A percentile compares a stretch with the other conserved stretches of the same genome.
These are phyloP conservation scores for Prunella himalayana DNA, from an alignment of 2,113 vertebrate genomes.

Conservation along the genomic window DNA sequence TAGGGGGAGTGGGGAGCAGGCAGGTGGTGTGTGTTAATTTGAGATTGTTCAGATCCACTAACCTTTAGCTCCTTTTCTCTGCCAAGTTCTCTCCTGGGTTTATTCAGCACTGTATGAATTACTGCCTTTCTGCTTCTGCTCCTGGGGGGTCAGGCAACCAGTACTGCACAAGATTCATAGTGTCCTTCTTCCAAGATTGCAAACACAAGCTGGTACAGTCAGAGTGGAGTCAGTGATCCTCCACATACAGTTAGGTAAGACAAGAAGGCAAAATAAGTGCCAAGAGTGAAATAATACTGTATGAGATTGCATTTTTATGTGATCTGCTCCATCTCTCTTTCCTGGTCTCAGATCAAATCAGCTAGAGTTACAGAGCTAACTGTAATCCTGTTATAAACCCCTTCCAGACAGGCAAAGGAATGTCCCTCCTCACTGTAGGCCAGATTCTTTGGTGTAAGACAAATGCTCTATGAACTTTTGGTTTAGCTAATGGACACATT, in stretches of 20 bases:
- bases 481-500: not conserved
- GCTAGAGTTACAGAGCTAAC: not conserved
- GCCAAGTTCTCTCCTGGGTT: not conserved
- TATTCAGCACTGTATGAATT: not conserved
- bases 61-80: not conserved
- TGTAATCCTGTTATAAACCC: not conserved
- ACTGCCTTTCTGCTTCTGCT: not conserved
- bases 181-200: not conserved
- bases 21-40: not conserved
- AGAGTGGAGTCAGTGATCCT: not conserved
- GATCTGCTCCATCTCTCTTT: not conserved
- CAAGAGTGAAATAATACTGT: not conserved
- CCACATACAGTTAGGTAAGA: not conserved
- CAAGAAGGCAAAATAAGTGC: not conserved
- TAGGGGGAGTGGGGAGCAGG: accelerated
- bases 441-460: not conserved
- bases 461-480: not conserved
- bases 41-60: not conserved
- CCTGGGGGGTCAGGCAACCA: not conserved
- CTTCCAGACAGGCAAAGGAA: not conserved
- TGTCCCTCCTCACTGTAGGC: not conserved
- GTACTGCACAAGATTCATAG: not conserved
- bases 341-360: not conserved
- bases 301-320: not conserved
- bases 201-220: not conserved